Evolutionary conservation across 2,113 vertebrate species (phyloP).

Genomic region (Procavia capensis): DNA sequence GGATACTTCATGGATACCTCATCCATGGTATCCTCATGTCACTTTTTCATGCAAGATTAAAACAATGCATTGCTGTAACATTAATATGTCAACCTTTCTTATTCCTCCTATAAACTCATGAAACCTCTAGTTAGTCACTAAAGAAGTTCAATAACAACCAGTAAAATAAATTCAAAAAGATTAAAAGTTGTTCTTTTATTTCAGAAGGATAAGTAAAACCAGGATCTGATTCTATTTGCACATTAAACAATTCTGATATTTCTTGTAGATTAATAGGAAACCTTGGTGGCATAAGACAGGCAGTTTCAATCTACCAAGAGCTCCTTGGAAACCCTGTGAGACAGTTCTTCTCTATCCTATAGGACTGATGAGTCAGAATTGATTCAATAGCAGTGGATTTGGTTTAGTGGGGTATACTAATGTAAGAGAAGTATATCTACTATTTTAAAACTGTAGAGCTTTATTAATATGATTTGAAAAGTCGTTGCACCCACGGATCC

Average conservation of each 20-base stretch:
- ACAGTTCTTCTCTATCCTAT: no score
- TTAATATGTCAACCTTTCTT: background rate
- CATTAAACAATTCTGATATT: background rate
- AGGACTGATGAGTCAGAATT: no score
- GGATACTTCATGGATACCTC: no score
- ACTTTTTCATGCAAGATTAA: background rate
- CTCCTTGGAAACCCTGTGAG: no score
- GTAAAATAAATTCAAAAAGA: background rate
- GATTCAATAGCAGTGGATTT: no score
- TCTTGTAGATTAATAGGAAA: no score
- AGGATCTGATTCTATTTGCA: background rate
- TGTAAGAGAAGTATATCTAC: background rate
- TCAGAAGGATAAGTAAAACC: background rate
- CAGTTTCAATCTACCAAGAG: no score
- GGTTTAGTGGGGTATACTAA: no score
- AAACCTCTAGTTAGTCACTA: background rate
- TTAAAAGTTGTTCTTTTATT: background rate
- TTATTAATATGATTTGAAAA: background rate
- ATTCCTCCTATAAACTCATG: background rate
- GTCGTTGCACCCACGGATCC: background rate
- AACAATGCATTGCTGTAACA: background rate
- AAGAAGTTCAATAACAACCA: background rate
- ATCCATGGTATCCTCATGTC: background rate
- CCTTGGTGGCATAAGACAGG: no score
- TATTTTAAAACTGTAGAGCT: background rate